phyloP scores from a whole-genome alignment of 1,140 invertebrate genomes.

The Heliothis virescens region DNA sequence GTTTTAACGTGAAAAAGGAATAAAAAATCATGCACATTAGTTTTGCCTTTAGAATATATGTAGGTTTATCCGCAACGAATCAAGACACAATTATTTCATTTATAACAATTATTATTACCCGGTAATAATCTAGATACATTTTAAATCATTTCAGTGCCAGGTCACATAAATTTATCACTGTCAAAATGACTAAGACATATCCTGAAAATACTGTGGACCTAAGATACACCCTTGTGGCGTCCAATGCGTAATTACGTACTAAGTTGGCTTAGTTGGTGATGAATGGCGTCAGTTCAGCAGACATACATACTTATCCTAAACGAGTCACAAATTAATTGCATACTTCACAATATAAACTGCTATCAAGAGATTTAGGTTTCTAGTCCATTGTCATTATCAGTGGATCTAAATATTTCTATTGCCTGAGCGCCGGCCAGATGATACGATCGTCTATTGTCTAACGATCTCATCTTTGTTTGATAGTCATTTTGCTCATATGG shows the following conservation, averaged over 20 bases:
- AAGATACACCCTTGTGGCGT: neutral
- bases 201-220: neutral
- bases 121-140: too few species aligned
- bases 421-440: constrained; percentile 14
- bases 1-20: neutral
- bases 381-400: constrained; percentile 38
- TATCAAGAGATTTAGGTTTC: constrained; percentile 3
- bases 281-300: neutral
- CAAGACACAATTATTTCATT: too few species aligned
- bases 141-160: too few species aligned
- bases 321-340: neutral
- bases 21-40: too few species aligned
- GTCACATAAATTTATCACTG: too few species aligned
- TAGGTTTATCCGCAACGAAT: too few species aligned
- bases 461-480: constrained; percentile 17
- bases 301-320: neutral
- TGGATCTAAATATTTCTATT: constrained; percentile 43
- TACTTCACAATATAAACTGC: neutral
- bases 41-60: too few species aligned
- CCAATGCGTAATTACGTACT: neutral
- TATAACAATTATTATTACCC: too few species aligned
- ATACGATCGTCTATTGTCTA: constrained; percentile 42
- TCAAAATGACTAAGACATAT: neutral
- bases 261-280: neutral
- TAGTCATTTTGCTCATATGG: neutral